phyloP scores from a whole-genome alignment of 2,113 vertebrate species.

The Tupaia chinensis region DNA sequence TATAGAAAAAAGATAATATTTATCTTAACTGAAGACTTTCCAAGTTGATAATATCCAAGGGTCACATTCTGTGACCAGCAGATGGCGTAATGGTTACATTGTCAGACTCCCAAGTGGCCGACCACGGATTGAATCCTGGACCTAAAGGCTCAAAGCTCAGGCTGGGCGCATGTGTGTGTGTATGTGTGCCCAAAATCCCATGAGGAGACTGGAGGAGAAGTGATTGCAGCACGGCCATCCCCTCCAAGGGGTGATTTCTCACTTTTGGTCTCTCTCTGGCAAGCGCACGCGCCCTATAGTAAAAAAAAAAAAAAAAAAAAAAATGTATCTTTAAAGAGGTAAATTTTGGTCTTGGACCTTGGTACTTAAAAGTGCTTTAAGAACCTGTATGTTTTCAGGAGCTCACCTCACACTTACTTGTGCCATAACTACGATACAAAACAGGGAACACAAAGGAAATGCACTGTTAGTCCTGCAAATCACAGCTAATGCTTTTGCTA shows the following conservation, averaged over 20 bases:
- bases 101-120: too few species aligned
- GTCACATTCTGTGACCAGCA: not conserved
- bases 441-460: not conserved
- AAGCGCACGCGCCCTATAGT: too few species aligned
- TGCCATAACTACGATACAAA: not conserved
- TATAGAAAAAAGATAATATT: not conserved
- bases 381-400: not conserved
- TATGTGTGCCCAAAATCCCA: too few species aligned
- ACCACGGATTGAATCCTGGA: too few species aligned
- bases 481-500: not conserved
- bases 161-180: too few species aligned
- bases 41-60: not conserved
- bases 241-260: too few species aligned
- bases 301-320: not conserved
- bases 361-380: not conserved
- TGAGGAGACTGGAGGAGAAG: too few species aligned
- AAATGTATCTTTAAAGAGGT: not conserved
- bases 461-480: not conserved
- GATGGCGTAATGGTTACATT: too few species aligned
- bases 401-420: not conserved
- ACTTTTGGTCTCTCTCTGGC: too few species aligned
- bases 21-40: not conserved
- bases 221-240: too few species aligned
- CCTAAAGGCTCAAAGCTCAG: too few species aligned
- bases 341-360: not conserved